These are phyloP conservation scores for Gari tellinella DNA, from an alignment of 2,888 invertebrate genomes.

Conservation along the genomic window DNA sequence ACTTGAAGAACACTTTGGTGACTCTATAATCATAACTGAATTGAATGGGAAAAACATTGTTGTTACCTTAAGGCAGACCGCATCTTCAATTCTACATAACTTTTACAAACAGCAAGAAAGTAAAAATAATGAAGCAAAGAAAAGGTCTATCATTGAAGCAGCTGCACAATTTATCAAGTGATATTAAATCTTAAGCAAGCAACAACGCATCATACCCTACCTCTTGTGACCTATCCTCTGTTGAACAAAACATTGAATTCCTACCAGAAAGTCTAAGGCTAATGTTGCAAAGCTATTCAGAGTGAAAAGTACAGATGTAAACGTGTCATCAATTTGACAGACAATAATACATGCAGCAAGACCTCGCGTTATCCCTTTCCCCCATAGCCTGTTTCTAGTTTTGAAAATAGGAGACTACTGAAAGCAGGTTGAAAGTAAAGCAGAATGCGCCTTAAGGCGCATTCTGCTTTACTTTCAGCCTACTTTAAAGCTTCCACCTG, in stretches of 20 bases:
- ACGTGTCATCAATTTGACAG: conserved; percentile 57
- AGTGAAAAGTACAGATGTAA: conserved; percentile 34
- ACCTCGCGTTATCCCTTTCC: conserved; percentile 34
- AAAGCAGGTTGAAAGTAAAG: too few species aligned
- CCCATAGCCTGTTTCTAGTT: too few species aligned
- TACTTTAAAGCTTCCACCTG: too few species aligned
- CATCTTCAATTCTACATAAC: conserved; percentile 38
- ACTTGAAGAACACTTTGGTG: too few species aligned
- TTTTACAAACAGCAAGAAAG: too few species aligned
- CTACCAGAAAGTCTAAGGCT: conserved; percentile 38
- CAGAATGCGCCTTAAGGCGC: too few species aligned
- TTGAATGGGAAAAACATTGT: conserved; percentile 53
- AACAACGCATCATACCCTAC: conserved; percentile 48
- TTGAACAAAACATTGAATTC: conserved; percentile 27
- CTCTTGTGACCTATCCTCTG: conserved; percentile 28
- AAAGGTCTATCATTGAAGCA: conserved; percentile 56
- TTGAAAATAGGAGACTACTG: too few species aligned
- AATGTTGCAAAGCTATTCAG: conserved; percentile 24
- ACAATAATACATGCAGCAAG: conserved; percentile 53
- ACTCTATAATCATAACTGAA: conserved; percentile 51
- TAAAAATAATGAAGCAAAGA: too few species aligned
- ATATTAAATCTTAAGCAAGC: conserved; percentile 51
- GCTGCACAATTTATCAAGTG: conserved; percentile 65
- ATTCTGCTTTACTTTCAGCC: too few species aligned
- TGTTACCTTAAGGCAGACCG: conserved; percentile 56